phyloP scores from a whole-genome alignment of 2,113 vertebrate species.

The Pardalotus punctatus region DNA sequence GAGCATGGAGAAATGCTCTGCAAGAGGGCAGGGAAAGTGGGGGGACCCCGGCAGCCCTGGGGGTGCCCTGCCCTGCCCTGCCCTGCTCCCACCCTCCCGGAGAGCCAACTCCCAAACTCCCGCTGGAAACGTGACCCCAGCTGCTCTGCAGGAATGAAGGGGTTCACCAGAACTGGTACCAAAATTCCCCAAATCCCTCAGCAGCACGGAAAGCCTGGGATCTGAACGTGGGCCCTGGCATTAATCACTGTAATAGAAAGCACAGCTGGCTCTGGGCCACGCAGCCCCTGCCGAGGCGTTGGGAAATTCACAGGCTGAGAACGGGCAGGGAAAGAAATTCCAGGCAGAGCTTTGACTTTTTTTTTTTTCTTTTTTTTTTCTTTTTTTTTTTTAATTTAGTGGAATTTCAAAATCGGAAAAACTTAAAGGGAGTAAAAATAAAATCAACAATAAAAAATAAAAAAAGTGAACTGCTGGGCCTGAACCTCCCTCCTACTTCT shows the following conservation, averaged over 20 bases:
- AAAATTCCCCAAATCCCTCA: constrained; percentile 66
- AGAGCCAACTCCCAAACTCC: neutral
- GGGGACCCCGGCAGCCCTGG: fast-evolving
- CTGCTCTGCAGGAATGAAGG: neutral
- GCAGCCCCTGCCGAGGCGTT: constrained; percentile 63
- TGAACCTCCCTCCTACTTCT: neutral
- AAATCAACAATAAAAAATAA: neutral
- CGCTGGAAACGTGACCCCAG: neutral
- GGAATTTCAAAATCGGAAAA: constrained; percentile 65
- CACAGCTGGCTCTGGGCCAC: constrained; percentile 76
- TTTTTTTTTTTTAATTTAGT: neutral
- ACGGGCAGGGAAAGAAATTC: constrained; percentile 75
- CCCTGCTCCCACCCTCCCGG: neutral
- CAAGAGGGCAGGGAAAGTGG: neutral
- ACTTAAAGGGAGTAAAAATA: constrained; percentile 70
- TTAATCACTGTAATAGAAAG: constrained; percentile 84
- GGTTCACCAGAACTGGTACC: constrained; percentile 51
- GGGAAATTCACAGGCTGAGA: constrained; percentile 70
- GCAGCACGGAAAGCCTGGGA: constrained; percentile 63
- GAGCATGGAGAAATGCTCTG: neutral
- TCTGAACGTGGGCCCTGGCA: constrained; percentile 73
- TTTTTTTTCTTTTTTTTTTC: neutral
- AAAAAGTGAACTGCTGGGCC: neutral
- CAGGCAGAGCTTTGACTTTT: constrained; percentile 33
- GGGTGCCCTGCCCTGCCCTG: neutral